A percentile compares a stretch with the other conserved stretches of the same genome.
These are phyloP conservation scores for Epistrophe grossulariae DNA, from an alignment of 2,888 invertebrate genomes.

Conservation along the genomic window DNA sequence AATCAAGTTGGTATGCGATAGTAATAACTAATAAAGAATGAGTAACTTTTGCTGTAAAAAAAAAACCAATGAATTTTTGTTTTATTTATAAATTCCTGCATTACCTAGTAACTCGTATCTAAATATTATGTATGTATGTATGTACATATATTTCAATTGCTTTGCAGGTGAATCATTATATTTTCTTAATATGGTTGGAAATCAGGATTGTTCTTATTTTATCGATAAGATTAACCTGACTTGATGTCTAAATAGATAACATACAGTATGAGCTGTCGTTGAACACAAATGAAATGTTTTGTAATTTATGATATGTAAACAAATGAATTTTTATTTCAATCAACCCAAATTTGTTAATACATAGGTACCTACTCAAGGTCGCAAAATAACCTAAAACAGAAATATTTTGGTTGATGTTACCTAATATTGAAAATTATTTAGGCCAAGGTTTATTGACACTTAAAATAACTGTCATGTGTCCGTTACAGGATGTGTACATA, in stretches of 20 bases:
- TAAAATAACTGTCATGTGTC: not conserved
- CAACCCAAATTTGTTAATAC: conserved; percentile 18
- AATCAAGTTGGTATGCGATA: conserved; percentile 18
- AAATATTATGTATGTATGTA: too few species aligned
- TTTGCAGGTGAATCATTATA: conserved; percentile 52
- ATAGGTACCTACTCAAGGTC: conserved; percentile 52
- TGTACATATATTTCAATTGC: not conserved
- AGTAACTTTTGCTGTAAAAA: conserved; percentile 45
- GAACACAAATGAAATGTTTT: conserved; percentile 12
- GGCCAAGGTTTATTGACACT: conserved; percentile 1
- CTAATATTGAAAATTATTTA: not conserved
- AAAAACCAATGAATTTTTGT: not conserved
- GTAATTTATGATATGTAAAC: conserved; percentile 38
- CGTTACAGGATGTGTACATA: not conserved
- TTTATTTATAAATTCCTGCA: conserved; percentile 16
- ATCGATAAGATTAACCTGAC: conserved; percentile 1
- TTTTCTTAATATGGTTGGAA: conserved; percentile 26
- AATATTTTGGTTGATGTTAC: not conserved
- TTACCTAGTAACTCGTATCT: not conserved
- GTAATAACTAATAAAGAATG: conserved; percentile 48
- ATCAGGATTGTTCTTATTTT: not conserved
- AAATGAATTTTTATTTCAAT: conserved; percentile 19
- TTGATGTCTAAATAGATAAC: conserved; percentile 4
- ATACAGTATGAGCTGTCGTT: not conserved
- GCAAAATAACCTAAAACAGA: conserved; percentile 43